Evolutionary conservation across 2,888 invertebrate species (phyloP), one percentile per base, ranked within the genome.

Genomic region (Oxycera nigricornis): DNA sequence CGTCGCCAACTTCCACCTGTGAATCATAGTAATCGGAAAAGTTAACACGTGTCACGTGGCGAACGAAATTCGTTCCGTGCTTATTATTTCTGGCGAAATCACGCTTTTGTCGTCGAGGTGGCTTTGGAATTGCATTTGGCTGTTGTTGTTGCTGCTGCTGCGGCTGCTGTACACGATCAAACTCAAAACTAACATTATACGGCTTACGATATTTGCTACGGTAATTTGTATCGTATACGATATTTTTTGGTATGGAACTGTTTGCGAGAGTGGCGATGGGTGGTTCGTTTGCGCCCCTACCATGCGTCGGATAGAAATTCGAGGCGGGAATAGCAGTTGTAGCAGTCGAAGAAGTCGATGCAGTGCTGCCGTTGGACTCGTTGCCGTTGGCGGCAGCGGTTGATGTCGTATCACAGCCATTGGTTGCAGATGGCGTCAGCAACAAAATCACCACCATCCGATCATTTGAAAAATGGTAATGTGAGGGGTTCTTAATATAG

Each of bases 1-100:
- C 92, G 79, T 91, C 90, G 84, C 91, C 91, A 77, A 90, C 90
- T 90, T 92, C 84, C 81, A 85, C 83, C 85, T 86, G 85, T 81
- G 84, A 85, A 84, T 83, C 84, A 82, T 84, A 81, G 82, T 83
- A 81, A 82, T 85, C 85, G 81, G 84, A 85, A 80, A 86, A 85
- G 83, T 86, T 85, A 85, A 86, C 84, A 79, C 85, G 83, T 80
- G 85, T 86, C 82, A 86, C 84, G 83, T 86, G 85, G 80, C 85
- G 85, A 77, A 85, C 83, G 81, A 80, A 83, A 77, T 84, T 83
- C 78, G 79, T 82, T 77, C 41, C 55, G 22, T 65, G 41, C n/a
- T 61, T 61, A 55, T 80, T 81, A 76, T 78, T 79, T 78, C 78
- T 80, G 78, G 78, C 79, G 76, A 73, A 74, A 68, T 77, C 79